Evolutionary conservation across 64 coral and sea anemone species (phyloP).

Genomic region (Catalaphyllia jardinei): DNA sequence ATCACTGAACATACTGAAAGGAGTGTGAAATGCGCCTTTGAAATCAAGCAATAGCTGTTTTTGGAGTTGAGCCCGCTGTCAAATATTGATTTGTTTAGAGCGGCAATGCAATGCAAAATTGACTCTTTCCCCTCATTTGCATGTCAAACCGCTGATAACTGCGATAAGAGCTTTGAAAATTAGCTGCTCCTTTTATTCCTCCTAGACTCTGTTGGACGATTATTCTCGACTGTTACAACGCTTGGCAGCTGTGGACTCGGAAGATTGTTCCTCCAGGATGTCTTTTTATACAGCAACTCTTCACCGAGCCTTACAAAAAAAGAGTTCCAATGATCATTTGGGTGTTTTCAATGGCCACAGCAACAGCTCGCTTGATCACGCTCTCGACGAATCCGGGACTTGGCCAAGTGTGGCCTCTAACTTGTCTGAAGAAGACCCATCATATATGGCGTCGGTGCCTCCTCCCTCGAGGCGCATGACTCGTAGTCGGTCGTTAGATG

Average conservation of each 20-base stretch:
- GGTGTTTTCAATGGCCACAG: neutral
- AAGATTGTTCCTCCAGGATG: conserved; percentile 40
- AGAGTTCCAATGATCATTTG: conserved; percentile 56
- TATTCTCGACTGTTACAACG: conserved; percentile 27
- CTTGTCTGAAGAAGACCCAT: conserved; percentile 54
- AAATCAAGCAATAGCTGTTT: neutral
- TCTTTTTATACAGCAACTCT: conserved; percentile 70
- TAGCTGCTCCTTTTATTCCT: neutral
- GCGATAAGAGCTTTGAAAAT: neutral
- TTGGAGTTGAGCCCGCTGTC: too few relatives aligned
- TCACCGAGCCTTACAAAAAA: conserved; percentile 26
- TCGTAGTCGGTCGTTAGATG: conserved; percentile 86
- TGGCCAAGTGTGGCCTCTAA: conserved; percentile 25
- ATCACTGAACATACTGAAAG: too few relatives aligned
- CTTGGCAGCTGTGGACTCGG: conserved; percentile 53
- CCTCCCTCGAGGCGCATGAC: conserved; percentile 58
- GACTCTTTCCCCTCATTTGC: too few relatives aligned
- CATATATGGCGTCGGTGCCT: conserved; percentile 17
- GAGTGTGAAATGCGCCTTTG: too few relatives aligned
- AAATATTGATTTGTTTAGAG: too few relatives aligned
- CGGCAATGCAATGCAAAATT: too few relatives aligned
- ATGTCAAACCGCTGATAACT: too few relatives aligned
- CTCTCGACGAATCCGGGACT: conserved; percentile 41
- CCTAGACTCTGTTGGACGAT: conserved; percentile 38
- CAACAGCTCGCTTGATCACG: conserved; percentile 6